Evolutionary conservation across 2,888 invertebrate species (phyloP), one percentile per base, ranked within the genome.

Genomic region (Oxycera nigricornis): DNA sequence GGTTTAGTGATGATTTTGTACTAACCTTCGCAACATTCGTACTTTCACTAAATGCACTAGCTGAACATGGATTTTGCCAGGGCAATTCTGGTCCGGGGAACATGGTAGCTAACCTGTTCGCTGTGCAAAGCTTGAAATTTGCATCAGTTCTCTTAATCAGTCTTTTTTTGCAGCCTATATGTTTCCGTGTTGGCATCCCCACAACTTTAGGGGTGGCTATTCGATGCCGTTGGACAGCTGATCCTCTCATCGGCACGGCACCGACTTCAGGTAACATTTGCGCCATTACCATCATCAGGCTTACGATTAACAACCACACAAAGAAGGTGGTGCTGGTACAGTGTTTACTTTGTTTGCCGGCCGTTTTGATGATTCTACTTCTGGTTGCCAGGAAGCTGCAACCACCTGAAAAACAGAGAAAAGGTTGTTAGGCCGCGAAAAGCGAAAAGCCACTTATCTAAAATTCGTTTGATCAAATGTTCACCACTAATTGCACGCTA

Each of bases 341-440:
- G 24, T 35, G 14, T 9, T 24, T 20, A 73, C 30, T 62, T 46
- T 46, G 74, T 55, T 78, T 50, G 77, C 77, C 79, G 77, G 82
- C 83, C 83, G 83, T 83, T 79, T 81, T 82, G 80, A 74, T 79
- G 72, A 74, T 77, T 79, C 78, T 39, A 24, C 7, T 77, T 79
- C 77, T 78, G 80, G 79, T 82, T 80, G 80, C 80, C 75, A 77
- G 75, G 72, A 75, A 80, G 78, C 77, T 78, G 79, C 81, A 80
- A 82, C 79, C 81, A 81, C 79, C 81, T 80, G 79, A 76, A 77
- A 57, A 73, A 65, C 65, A 75, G 72, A 50, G 52, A 73, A 74
- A 74, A n/a, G 22, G 31, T 55, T 55, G 35, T 31, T 14, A 30
- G 39, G 2, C 11, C 14, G 14, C 17, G 14, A 22, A 7, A 24